A percentile compares a stretch with the other conserved stretches of the same genome.
Conservation (phyloP, 2,888 invertebrate species). For the Stenotaenia linearis region DNA sequence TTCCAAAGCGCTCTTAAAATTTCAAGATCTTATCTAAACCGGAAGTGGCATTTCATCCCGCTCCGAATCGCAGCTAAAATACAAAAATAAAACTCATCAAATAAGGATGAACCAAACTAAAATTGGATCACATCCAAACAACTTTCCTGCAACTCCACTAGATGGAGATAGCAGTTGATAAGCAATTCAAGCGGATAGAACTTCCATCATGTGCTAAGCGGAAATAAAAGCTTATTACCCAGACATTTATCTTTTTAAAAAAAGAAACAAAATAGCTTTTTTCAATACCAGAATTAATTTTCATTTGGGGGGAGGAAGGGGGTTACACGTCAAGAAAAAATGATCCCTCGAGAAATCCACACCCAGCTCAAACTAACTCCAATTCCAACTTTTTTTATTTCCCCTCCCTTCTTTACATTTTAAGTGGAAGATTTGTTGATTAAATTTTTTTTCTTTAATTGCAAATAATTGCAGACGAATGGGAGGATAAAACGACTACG, state of each 20-base stretch:
- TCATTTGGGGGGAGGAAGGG: not conserved
- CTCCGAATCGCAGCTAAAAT: no score
- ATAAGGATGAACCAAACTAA: no score
- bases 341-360: not conserved
- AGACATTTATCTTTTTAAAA: not conserved
- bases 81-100: no score
- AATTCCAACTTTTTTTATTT: not conserved
- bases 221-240: not conserved
- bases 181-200: not conserved
- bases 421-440: not conserved
- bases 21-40: no score
- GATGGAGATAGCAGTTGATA: not conserved
- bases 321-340: not conserved
- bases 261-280: not conserved
- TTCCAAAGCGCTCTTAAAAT: no score
- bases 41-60: no score
- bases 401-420: not conserved
- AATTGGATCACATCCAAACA: not conserved
- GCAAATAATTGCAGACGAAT: conserved; percentile 33
- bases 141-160: not conserved
- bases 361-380: not conserved
- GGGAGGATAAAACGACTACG: conserved; percentile 39
- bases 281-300: not conserved
- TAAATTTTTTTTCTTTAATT: not conserved
- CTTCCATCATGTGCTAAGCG: not conserved